Base-by-base conservation (phyloP, 2,797 vertebrate species). In the Hydrophis major region DNA sequence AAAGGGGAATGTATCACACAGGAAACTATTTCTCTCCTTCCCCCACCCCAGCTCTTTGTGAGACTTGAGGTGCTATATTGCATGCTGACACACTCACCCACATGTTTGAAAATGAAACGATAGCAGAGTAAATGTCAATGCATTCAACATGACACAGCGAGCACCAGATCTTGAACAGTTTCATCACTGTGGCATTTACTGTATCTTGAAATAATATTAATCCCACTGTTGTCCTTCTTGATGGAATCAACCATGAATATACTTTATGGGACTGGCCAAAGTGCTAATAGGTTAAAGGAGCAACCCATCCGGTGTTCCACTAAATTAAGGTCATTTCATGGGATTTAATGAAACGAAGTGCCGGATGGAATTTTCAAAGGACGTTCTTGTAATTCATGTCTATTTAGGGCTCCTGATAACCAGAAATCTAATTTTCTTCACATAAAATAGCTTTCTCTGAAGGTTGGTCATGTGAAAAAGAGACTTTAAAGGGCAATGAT, bases 51-150 rank as follows among this genome's bases (percentile, higher is more conserved):
- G 42, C 74, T 83, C 74, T 83, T 47, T 25, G 74, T 4, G 2
- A 92, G 89, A 95, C 92, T 93, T 94, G 93, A 92, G 95, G 95
- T 94, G 96, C 95, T 96, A 94, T 96, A 97, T 98, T 97, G 97
- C 95, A 96, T 16, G 37, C 96, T 97, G 97, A 96, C 96, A 97
- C 94, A 96, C 94, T 96, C 96, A 97, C 97, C 96, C 97, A 97
- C 0, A 97, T 0, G 0, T 98, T 96, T 97, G 96, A 97, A 98
- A 98, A 97, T 97, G 97, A 98, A 97, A 97, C 97, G 98, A 97
- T 97, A 97, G 98, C 96, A 97, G 97, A 98, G 97, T 98, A 99
- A 99, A 99, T 99, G 98, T 98, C 98, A 99, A 98, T 98, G 98
- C 98, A 98, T 98, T 98, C 98, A 98, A 96, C 96, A 97, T 97